A percentile compares a stretch with the other conserved stretches of the same genome.
These are phyloP conservation scores for Drosophila serrata DNA, from an alignment of 1,140 invertebrate genomes.

Conservation along the genomic window DNA sequence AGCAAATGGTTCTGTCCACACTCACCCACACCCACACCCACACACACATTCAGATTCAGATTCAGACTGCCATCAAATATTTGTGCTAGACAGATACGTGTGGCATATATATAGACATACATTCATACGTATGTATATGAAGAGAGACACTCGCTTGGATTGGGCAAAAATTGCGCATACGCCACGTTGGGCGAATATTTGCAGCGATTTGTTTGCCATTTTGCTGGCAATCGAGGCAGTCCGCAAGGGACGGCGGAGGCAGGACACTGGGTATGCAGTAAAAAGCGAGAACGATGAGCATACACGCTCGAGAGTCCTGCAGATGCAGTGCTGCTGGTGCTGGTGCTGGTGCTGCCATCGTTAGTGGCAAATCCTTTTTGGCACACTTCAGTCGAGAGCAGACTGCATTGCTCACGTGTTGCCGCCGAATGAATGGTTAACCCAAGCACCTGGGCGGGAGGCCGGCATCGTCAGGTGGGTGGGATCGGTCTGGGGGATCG, in stretches of 20 bases:
- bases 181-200: constrained; percentile 59
- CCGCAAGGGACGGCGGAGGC: constrained; percentile 25
- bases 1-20: constrained; percentile 41
- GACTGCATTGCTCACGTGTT: constrained; percentile 59
- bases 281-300: constrained; percentile 50
- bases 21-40: neutral
- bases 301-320: constrained; percentile 58
- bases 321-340: constrained; percentile 23
- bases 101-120: neutral
- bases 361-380: constrained; percentile 64
- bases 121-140: neutral
- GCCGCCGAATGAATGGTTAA: constrained; percentile 41
- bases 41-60: too few species aligned
- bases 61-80: constrained; percentile 37
- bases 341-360: constrained; percentile 35
- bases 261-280: constrained; percentile 5
- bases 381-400: constrained; percentile 43
- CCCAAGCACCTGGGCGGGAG: neutral
- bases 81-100: constrained; percentile 26
- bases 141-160: neutral
- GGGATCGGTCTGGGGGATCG: constrained; percentile 9
- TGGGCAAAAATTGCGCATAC: constrained; percentile 66
- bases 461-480: neutral
- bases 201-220: constrained; percentile 62
- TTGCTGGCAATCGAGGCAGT: constrained; percentile 37